Base-by-base conservation (phyloP, 2,797 vertebrate species). In the Dendrocincla tyrannina region DNA sequence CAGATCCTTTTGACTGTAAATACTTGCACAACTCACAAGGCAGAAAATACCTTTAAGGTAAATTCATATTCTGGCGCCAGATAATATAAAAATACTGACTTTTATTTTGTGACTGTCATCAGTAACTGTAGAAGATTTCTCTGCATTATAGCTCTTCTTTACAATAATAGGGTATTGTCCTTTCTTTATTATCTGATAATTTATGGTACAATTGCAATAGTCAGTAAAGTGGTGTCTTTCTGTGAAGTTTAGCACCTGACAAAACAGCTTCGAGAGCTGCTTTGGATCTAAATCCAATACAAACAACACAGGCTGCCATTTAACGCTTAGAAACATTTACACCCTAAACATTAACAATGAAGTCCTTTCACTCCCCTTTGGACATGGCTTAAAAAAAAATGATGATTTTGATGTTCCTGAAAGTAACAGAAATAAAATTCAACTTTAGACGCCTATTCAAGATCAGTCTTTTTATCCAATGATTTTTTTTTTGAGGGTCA, bases 211-310 rank as follows among this genome's bases (percentile, higher is more conserved):
- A 90, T 83, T 68, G 78, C 83, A 80, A 84, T 13, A 93, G 63
- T 93, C 70, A 91, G 88, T 79, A 82, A 82, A 3, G 63, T 53
- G 41, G 49, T 64, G 49, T 87, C 90, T 88, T 87, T 85, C 76
- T 2, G 5, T 68, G 80, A 72, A 86, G 64, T 62, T 94, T 83
- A 95, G 86, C 96, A 97, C 96, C 94, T 96, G 95, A 91, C 74
- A 95, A 95, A 97, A 97, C 90, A 96, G 80, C 74, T 94, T 74
- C 77, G 64, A 94, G 85, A 89, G 53, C 68, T 87, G 56, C 88
- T 94, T 96, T 96, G 88, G 80, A 93, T 94, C 80, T 74, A 68
- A 93, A 89, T 95, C 94, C 95, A 97, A 74, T 17, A 60, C 33
- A 94, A 96, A 96, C 94, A 96, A 18, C 41, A 63, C 8, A 81